Percentiles rank a stretch among this genome's conserved stretches.
phyloP scores from a whole-genome alignment of 2,797 vertebrate genomes.

The Botia almorhae region DNA sequence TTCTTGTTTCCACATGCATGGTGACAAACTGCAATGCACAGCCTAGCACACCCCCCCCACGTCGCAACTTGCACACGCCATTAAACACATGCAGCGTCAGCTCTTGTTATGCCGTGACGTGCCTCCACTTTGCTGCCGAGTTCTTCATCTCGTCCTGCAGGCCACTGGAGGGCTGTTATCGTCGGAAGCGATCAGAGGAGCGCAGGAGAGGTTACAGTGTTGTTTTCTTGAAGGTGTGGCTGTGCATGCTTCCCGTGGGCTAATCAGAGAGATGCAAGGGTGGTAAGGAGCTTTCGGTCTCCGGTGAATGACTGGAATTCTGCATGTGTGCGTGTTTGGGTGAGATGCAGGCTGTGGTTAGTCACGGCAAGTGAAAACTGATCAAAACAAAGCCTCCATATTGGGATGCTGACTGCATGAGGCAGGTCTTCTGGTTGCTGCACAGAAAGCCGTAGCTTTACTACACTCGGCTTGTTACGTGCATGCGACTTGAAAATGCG shows the following conservation, averaged over 20 bases:
- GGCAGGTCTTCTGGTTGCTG: conserved; percentile 53
- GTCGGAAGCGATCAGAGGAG: conserved; percentile 8
- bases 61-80: conserved; percentile 32
- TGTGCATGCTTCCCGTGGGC: conserved; percentile 25
- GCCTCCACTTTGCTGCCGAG: not conserved
- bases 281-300: conserved; percentile 33
- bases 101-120: conserved; percentile 39
- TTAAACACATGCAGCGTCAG: conserved; percentile 46
- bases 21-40: conserved; percentile 47
- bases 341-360: conserved; percentile 10
- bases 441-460: conserved; percentile 19
- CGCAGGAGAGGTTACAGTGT: conserved; percentile 32
- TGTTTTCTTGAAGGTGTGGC: conserved; percentile 34
- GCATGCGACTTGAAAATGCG: not conserved
- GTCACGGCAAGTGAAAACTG: conserved; percentile 17
- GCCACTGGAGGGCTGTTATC: conserved; percentile 22
- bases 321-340: not conserved
- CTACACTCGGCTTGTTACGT: conserved; percentile 53
- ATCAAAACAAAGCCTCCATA: conserved; percentile 51
- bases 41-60: not conserved
- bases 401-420: conserved; percentile 55
- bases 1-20: not conserved
- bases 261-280: conserved; percentile 2
- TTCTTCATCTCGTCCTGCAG: conserved; percentile 23
- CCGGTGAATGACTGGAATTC: conserved; percentile 16